These are phyloP conservation scores for Ochropleura plecta DNA, from an alignment of 2,888 invertebrate genomes.

Conservation along the genomic window DNA sequence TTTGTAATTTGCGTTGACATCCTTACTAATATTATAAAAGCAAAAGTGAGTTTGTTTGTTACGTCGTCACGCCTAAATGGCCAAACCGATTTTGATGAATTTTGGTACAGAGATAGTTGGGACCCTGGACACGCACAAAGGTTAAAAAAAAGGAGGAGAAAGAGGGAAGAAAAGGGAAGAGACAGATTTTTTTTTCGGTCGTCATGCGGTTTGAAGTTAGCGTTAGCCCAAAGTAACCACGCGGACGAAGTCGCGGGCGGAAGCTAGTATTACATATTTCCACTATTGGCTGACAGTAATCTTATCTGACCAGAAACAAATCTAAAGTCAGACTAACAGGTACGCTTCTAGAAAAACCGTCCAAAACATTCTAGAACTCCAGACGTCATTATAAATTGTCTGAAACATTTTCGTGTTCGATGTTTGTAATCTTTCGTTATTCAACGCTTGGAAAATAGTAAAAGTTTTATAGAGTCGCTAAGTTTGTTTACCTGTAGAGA, in stretches of 20 bases:
- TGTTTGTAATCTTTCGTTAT: slow-evolving; percentile 21
- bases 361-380: slow-evolving; percentile 19
- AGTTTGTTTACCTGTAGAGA: slow-evolving; percentile 48
- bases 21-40: too few species aligned
- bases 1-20: not conserved
- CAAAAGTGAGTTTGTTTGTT: too few species aligned
- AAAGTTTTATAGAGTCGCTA: slow-evolving; percentile 38
- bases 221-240: too few species aligned
- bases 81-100: too few species aligned
- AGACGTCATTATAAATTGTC: slow-evolving; percentile 27
- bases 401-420: slow-evolving; percentile 36
- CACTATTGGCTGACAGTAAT: slow-evolving; percentile 13
- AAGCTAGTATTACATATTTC: not conserved
- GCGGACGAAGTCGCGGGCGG: too few species aligned
- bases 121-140: too few species aligned
- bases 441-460: slow-evolving; percentile 34
- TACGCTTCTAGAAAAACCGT: slow-evolving; percentile 8
- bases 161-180: too few species aligned
- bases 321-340: slow-evolving; percentile 1
- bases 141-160: too few species aligned
- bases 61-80: too few species aligned
- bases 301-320: slow-evolving; percentile 17
- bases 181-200: too few species aligned
- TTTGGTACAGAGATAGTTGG: too few species aligned
- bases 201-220: too few species aligned